A percentile compares a stretch with the other conserved stretches of the same genome.
These are phyloP conservation scores for Ctenoplectra terminalis DNA, from an alignment of 1,140 invertebrate species.

Conservation along the genomic window DNA sequence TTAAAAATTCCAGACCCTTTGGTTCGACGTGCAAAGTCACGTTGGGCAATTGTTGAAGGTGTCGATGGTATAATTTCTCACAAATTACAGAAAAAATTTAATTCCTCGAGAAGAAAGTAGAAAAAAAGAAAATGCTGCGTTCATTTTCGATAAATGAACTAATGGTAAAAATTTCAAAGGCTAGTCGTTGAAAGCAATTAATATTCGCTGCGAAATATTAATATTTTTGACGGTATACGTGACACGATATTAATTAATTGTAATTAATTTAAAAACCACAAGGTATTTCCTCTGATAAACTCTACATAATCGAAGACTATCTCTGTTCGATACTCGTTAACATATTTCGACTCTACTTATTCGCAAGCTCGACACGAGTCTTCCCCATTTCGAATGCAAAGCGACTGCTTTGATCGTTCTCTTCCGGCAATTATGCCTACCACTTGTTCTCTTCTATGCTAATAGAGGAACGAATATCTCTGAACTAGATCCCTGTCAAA, in stretches of 20 bases:
- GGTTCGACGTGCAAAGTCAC: neutral
- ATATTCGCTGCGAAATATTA: too few relatives aligned
- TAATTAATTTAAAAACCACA: too few relatives aligned
- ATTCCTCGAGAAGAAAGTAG: too few relatives aligned
- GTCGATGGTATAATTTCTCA: neutral
- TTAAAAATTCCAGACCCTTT: neutral
- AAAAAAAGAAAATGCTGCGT: too few relatives aligned
- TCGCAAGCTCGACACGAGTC: conserved; percentile 17
- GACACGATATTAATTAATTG: too few relatives aligned
- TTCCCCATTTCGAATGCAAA: conserved; percentile 20
- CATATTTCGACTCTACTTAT: neutral
- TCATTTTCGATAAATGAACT: too few relatives aligned
- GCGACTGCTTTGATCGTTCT: conserved; percentile 30
- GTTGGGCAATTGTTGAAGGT: neutral
- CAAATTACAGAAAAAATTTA: neutral
- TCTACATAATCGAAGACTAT: too few relatives aligned
- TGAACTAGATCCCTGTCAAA: neutral
- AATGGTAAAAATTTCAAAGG: too few relatives aligned
- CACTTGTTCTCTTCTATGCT: neutral
- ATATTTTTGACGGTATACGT: too few relatives aligned
- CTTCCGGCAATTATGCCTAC: conserved; percentile 40
- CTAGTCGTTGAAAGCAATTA: too few relatives aligned
- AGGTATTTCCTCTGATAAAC: too few relatives aligned
- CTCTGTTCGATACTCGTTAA: neutral
- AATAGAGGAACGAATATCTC: neutral